Evolutionary conservation across 2,113 vertebrate species (phyloP).

Genomic region (Origma solitaria): DNA sequence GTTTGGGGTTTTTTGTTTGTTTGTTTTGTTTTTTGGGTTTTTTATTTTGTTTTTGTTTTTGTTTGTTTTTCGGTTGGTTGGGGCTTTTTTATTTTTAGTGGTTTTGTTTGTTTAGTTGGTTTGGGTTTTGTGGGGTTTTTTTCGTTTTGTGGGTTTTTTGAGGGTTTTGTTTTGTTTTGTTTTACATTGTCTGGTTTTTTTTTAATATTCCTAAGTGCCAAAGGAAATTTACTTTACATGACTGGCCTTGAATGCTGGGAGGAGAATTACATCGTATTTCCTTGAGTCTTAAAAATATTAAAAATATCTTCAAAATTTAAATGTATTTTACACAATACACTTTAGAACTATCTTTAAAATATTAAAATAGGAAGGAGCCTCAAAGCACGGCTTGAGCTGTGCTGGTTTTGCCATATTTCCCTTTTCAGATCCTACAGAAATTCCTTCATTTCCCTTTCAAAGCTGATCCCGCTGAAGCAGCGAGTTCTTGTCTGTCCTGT

Average conservation of each 20-base stretch:
- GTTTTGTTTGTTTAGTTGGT: too few species aligned
- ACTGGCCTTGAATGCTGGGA: neutral
- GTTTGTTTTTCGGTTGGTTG: neutral
- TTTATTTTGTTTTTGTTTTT: neutral
- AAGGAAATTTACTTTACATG: neutral
- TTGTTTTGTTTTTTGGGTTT: neutral
- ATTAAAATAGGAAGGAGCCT: neutral
- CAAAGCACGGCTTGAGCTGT: neutral
- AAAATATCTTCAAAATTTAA: neutral
- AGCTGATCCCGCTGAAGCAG: neutral
- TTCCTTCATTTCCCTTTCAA: neutral
- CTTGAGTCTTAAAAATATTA: neutral
- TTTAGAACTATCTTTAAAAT: too few species aligned
- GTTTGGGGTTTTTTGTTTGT: too few species aligned
- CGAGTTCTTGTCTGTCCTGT: neutral
- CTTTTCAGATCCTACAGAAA: neutral
- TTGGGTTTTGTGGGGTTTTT: too few species aligned
- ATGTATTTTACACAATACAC: neutral
- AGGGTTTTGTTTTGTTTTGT: neutral
- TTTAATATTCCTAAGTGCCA: rapidly evolving
- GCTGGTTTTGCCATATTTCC: neutral
- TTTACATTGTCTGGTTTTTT: neutral
- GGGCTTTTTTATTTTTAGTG: too few species aligned
- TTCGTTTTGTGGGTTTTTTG: neutral
- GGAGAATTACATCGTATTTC: neutral